Evolutionary conservation across 2,888 invertebrate species (phyloP), one percentile per base, ranked within the genome.

Genomic region (Drosophila recens): DNA sequence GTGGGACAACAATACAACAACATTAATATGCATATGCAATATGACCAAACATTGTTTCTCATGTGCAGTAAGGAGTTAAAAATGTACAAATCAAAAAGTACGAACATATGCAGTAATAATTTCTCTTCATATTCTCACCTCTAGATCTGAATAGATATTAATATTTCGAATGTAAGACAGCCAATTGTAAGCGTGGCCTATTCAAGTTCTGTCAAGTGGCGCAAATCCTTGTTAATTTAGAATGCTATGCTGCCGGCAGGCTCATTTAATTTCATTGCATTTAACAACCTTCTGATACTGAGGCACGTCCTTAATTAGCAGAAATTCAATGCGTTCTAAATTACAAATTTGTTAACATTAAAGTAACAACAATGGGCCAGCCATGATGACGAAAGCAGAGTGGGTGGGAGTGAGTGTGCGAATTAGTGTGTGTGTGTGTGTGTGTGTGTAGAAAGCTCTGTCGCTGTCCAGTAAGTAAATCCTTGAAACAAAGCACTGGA

Each of bases 391-490:
- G 43, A 63, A 46, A 45, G 36, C 53, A 66, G 38, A 43, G 46
- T 23, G 49, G 17, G 36, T 61, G 45, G 10, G 23, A 23, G 33
- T 36, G 11, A 10, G 27, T 33, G 20, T n/a, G 40, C 36, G 9
- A 38, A 11, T 42, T 33, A 43, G 17, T 33, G 2, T 46, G 4
- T 57, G 1, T 73, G 20, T 68, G 54, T 51, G 15, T 27, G 48
- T 30, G 17, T 49, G 38, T 36, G 17, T 40, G 15, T 54, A 11
- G 23, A 48, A 58, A 27, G 15, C 53, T 51, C 30, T 46, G 57
- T 40, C 61, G 33, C 56, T 61, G 74, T 71, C 74, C 77, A 83
- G 80, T 79, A 71, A 72, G 80, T 69, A 85, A 87, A 77, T 85
- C 72, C 80, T 63, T 57, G 61, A 64, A 82, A 77, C 88, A 77